Percentiles rank a stretch among this genome's conserved stretches.
These are phyloP conservation scores for Gasterosteus nipponicus DNA, from an alignment of 2,113 vertebrate genomes.

Conservation along the genomic window DNA sequence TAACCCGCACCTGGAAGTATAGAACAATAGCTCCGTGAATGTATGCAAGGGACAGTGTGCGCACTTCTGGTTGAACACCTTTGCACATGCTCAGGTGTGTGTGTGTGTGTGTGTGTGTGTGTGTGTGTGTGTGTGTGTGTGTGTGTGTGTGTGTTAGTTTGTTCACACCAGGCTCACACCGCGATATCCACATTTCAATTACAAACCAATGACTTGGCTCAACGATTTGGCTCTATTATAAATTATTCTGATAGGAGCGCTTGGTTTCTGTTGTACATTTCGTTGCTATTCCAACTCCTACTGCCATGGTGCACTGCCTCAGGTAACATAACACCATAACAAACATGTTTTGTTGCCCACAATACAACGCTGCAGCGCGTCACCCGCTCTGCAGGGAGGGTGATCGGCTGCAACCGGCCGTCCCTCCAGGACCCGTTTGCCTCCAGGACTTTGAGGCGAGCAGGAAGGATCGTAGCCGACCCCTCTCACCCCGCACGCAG, in stretches of 20 bases:
- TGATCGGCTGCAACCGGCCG: too few relatives aligned
- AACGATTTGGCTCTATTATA: neutral
- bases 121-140: neutral
- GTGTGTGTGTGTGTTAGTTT: neutral
- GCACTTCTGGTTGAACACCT: conserved; percentile 13
- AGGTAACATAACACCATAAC: neutral
- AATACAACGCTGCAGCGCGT: too few relatives aligned
- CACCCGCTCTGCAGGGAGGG: too few relatives aligned
- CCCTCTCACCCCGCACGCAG: too few relatives aligned
- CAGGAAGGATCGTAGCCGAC: too few relatives aligned
- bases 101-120: conserved; percentile 1
- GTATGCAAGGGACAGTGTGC: conserved; percentile 48
- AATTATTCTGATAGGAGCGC: neutral
- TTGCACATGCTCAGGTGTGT: conserved; percentile 2
- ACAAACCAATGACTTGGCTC: neutral
- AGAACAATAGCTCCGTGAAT: conserved; percentile 52
- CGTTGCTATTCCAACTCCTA: neutral
- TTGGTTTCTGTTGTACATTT: neutral
- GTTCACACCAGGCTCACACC: neutral
- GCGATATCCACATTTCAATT: neutral
- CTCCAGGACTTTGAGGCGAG: too few relatives aligned
- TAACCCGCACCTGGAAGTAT: conserved; percentile 74
- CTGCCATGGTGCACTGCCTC: neutral
- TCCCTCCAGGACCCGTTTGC: too few relatives aligned
- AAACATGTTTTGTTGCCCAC: too few relatives aligned